Evolutionary conservation across 2,797 vertebrate species (phyloP), one percentile per base, ranked within the genome.

Genomic region (Pseudomugil gertrudae): DNA sequence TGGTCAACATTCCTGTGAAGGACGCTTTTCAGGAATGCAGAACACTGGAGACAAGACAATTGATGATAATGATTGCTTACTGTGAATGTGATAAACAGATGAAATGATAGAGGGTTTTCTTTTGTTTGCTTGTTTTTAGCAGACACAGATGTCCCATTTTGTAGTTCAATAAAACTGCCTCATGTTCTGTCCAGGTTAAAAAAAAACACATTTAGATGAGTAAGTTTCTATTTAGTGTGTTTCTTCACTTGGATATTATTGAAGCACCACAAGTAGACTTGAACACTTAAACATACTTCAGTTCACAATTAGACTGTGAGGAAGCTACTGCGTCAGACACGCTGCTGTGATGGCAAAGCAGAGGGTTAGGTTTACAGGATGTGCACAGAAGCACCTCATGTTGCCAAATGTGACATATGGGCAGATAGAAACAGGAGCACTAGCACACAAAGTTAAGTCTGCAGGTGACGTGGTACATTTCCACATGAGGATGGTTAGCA

Each of bases 321-420:
- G 27, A 56, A 27, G 53, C 14, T 29, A 4, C 43, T 53, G 36
- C 5, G 13, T 29, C 23, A 24, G 61, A 51, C 30, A 24, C 43
- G 57, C 57, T 72, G 72, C 52, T 56, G 40, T 53, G 56, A 40
- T 40, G 38, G 58, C 43, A 45, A 9, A 65, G 54, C 69, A 80
- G 70, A 43, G 50, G 47, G 64, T 27, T 61, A 27, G 72, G 66
- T 85, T 83, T 77, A 79, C 80, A 60, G 53, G 52, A 48, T 32
- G 54, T 66, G 56, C 29, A 43, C 60, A 61, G 68, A 79, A 83
- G 75, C 61, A 68, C 52, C 35, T 71, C 38, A 29, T 40, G 48
- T 21, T 77, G 78, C 79, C 77, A 85, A 78, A 54, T 58, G 70
- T 17, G 60, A 60, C 66, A 85, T 81, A 76, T 85, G 81, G 47